phyloP scores from a whole-genome alignment of 1,140 invertebrate species.

The Achroia grisella region DNA sequence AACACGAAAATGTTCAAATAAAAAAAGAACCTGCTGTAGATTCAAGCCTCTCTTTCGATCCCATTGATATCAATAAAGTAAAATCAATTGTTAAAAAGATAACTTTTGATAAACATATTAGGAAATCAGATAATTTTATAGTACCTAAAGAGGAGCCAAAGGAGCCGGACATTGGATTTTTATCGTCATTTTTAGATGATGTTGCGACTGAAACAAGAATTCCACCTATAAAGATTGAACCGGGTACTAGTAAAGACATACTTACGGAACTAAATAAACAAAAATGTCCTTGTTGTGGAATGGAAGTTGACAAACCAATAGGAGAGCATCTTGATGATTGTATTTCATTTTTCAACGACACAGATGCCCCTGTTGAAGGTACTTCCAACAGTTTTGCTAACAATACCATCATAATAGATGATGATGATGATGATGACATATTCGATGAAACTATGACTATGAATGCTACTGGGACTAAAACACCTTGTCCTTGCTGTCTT shows the following conservation, averaged over 20 bases:
- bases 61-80: slow-evolving; percentile 9
- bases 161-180: slow-evolving; percentile 7
- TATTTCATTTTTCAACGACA: slow-evolving; percentile 51
- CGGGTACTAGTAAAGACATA: slow-evolving; percentile 19
- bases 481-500: slow-evolving; percentile 61
- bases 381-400: slow-evolving; percentile 28
- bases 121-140: slow-evolving; percentile 6
- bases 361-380: slow-evolving; percentile 34
- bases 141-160: slow-evolving; percentile 15
- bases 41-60: not conserved
- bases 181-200: slow-evolving; percentile 7
- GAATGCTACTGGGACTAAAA: slow-evolving; percentile 62
- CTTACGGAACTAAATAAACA: slow-evolving; percentile 10
- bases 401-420: slow-evolving; percentile 41
- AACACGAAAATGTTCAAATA: not conserved
- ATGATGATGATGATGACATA: slow-evolving; percentile 42
- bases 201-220: slow-evolving; percentile 11
- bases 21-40: not conserved
- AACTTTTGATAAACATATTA: slow-evolving; percentile 5
- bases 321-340: slow-evolving; percentile 79
- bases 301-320: slow-evolving; percentile 66
- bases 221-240: slow-evolving; percentile 17
- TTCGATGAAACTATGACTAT: slow-evolving; percentile 45
- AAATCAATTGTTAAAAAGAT: slow-evolving; percentile 9
- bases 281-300: slow-evolving; percentile 78